phyloP scores from a whole-genome alignment of 2,888 invertebrate genomes.

The Papilio protenor region DNA sequence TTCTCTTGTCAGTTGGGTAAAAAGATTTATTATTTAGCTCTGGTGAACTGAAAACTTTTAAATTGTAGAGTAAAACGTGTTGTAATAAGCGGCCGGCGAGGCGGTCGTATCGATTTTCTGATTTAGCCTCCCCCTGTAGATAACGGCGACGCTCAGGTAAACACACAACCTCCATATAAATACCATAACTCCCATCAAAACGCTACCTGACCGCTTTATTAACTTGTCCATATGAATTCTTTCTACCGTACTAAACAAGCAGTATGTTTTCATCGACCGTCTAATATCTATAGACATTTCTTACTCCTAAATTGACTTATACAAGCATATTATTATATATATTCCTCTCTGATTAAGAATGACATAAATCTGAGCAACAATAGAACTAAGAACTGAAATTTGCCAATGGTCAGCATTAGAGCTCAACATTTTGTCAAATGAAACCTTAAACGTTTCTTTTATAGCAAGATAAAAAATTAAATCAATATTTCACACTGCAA shows the following conservation, averaged over 20 bases:
- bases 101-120: constrained; percentile 79
- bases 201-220: constrained; percentile 40
- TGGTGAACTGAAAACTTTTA: constrained; percentile 59
- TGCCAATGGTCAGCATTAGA: background rate
- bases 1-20: constrained; percentile 25
- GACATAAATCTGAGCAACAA: background rate
- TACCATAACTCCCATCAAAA: constrained; percentile 44
- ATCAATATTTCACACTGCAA: constrained; percentile 40
- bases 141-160: constrained; percentile 73
- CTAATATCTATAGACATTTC: background rate
- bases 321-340: background rate
- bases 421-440: background rate
- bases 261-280: background rate
- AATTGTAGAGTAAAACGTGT: constrained; percentile 58
- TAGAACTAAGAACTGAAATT: background rate
- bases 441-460: background rate
- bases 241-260: background rate
- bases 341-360: background rate
- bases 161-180: constrained; percentile 47
- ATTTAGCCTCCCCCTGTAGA: constrained; percentile 78
- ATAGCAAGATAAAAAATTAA: constrained; percentile 19
- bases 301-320: background rate
- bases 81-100: constrained; percentile 61
- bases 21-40: constrained; percentile 50
- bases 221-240: constrained; percentile 17